These are phyloP conservation scores for Drosophila virilis DNA, from an alignment of 1,140 invertebrate species.

Conservation along the genomic window DNA sequence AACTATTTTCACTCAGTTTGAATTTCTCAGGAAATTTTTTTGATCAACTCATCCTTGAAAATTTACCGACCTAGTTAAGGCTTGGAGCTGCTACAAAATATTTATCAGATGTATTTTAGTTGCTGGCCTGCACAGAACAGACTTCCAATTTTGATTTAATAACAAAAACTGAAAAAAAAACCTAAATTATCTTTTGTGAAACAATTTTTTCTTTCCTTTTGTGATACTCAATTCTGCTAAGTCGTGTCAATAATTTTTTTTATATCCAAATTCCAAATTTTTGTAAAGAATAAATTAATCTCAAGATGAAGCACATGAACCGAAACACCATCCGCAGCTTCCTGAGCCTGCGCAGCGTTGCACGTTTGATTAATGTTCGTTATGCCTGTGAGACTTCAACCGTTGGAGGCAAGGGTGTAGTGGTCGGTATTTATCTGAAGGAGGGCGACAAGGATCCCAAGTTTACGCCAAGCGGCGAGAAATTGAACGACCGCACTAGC, in stretches of 20 bases:
- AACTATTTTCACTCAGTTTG: too few species aligned
- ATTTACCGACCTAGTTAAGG: neutral
- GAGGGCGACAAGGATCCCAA: conserved; percentile 69
- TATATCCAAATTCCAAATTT: conserved; percentile 11
- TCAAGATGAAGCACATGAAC: conserved; percentile 40
- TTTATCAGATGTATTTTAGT: conserved; percentile 32
- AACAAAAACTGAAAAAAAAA: conserved; percentile 7
- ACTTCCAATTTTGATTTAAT: conserved; percentile 3
- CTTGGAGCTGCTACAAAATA: too few species aligned
- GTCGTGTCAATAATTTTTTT: neutral
- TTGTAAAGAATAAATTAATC: neutral
- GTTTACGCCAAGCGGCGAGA: conserved; percentile 66
- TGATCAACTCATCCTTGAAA: conserved; percentile 19
- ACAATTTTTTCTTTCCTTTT: neutral
- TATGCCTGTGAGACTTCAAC: conserved; percentile 12
- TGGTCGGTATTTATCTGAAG: conserved; percentile 76
- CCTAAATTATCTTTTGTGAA: conserved; percentile 2
- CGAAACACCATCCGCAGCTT: conserved; percentile 3
- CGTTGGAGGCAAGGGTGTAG: conserved; percentile 57
- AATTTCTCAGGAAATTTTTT: neutral
- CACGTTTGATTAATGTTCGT: neutral
- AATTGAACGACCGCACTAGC: conserved; percentile 58
- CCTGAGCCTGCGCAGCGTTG: neutral
- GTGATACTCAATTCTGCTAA: neutral
- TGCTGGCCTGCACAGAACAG: conserved; percentile 31